These are phyloP conservation scores for Apodemia hepburni DNA, from an alignment of 2,888 invertebrate genomes.

Conservation along the genomic window DNA sequence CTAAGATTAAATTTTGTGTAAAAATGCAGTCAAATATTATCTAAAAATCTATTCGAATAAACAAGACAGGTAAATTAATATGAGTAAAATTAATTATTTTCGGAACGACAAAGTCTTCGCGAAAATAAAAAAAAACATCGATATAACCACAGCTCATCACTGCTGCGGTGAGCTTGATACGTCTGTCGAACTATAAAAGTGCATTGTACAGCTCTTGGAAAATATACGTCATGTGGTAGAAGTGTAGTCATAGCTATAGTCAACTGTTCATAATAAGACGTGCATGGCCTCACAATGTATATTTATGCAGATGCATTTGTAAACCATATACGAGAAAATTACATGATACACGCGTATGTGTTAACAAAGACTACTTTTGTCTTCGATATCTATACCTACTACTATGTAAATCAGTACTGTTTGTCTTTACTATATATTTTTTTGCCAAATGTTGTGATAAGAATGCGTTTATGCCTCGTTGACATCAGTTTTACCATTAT, in stretches of 20 bases:
- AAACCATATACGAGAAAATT: constrained; percentile 20
- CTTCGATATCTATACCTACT: too few species aligned
- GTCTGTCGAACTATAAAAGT: constrained; percentile 68
- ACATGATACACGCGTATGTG: constrained; percentile 3
- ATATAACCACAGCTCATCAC: constrained; percentile 36
- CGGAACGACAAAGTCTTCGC: too few species aligned
- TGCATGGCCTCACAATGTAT: constrained; percentile 34
- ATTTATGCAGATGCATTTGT: constrained; percentile 33
- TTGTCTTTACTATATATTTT: too few species aligned
- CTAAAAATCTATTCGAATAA: too few species aligned
- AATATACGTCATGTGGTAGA: constrained; percentile 44
- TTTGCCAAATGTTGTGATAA: too few species aligned
- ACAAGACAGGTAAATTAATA: too few species aligned
- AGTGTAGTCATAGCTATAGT: constrained; percentile 32
- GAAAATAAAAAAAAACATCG: constrained; percentile 16
- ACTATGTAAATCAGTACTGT: too few species aligned
- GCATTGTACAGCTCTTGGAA: constrained; percentile 68
- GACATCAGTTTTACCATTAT: too few species aligned
- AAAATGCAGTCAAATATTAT: too few species aligned
- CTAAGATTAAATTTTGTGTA: too few species aligned
- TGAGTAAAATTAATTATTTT: too few species aligned
- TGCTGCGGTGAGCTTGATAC: constrained; percentile 49
- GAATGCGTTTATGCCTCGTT: too few species aligned
- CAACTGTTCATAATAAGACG: constrained; percentile 36
- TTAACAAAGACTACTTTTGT: not conserved